Conservation (phyloP, 2,888 invertebrate genomes). For the Ferdinandea cuprea region DNA sequence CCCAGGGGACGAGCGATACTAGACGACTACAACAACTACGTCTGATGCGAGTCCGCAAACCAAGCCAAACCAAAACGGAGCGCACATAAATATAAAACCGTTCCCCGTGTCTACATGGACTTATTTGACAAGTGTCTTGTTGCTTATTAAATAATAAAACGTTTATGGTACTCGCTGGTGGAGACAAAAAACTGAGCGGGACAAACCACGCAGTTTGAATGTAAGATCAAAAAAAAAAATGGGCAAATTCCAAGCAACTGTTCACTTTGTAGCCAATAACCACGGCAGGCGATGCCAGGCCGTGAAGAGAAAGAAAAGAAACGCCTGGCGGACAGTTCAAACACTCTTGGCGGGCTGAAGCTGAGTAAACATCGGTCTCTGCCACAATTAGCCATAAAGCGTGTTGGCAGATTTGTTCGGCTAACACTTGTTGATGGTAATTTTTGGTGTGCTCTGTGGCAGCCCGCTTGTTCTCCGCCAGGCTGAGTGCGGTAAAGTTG, state of each 20-base stretch:
- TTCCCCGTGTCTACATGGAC: slow-evolving; percentile 42
- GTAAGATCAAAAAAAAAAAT: slow-evolving; percentile 27
- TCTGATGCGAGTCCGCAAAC: slow-evolving; percentile 19
- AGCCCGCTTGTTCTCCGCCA: slow-evolving; percentile 17
- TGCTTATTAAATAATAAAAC: slow-evolving; percentile 74
- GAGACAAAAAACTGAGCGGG: slow-evolving; percentile 15
- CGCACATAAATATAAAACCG: slow-evolving; percentile 52
- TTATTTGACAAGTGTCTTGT: slow-evolving; percentile 71
- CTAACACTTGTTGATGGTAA: slow-evolving; percentile 67
- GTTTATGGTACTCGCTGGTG: slow-evolving; percentile 51
- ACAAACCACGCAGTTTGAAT: slow-evolving; percentile 34
- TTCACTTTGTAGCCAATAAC: slow-evolving; percentile 23
- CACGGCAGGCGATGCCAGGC: slow-evolving; percentile 1
- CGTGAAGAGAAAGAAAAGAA: slow-evolving; percentile 20
- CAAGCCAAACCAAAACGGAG: slow-evolving; percentile 41
- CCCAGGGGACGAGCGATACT: slow-evolving; percentile 57
- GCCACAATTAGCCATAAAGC: slow-evolving; percentile 72
- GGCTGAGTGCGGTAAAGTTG: slow-evolving; percentile 49
- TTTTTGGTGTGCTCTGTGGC: slow-evolving; percentile 58
- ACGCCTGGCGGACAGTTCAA: slow-evolving; percentile 36
- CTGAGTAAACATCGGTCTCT: slow-evolving; percentile 54
- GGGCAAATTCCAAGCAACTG: slow-evolving; percentile 53
- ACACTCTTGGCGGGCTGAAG: slow-evolving; percentile 35
- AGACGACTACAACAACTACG: slow-evolving; percentile 1
- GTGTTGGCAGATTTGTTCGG: slow-evolving; percentile 72